Conservation (phyloP, 2,797 vertebrate genomes). For the Eidolon dupreanum region DNA sequence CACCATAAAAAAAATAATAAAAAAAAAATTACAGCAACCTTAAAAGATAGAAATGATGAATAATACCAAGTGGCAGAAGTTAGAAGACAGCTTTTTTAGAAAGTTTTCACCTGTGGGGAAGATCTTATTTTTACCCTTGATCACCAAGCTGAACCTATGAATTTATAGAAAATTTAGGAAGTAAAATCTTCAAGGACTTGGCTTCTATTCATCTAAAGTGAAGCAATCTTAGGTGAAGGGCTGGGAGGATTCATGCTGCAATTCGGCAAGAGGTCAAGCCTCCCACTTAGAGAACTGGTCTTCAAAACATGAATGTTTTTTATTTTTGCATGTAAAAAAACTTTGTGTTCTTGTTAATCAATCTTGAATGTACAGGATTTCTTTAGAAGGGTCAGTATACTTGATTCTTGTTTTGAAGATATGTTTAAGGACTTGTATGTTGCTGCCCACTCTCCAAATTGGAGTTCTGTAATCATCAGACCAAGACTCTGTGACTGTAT, state of each 20-base stretch:
- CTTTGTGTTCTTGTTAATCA: slow-evolving; percentile 3
- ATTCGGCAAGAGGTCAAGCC: slow-evolving; percentile 15
- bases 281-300: background rate
- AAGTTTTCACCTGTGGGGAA: slow-evolving; percentile 41
- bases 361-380: slow-evolving; percentile 2
- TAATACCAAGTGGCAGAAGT: background rate
- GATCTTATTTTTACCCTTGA: background rate
- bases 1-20: too few species aligned
- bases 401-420: background rate
- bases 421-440: background rate
- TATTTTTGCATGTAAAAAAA: slow-evolving; percentile 30
- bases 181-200: slow-evolving; percentile 39
- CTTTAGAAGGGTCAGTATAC: background rate
- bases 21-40: background rate
- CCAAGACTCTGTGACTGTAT: background rate
- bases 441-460: background rate
- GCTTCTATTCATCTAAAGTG: slow-evolving; percentile 21
- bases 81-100: background rate
- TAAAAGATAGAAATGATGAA: background rate
- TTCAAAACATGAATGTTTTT: slow-evolving; percentile 18
- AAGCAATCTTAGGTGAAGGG: slow-evolving; percentile 11
- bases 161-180: slow-evolving; percentile 27
- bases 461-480: background rate
- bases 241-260: slow-evolving; percentile 14
- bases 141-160: background rate